Conservation (phyloP, 2,113 vertebrate species). For the Hemibagrus wyckioides region DNA sequence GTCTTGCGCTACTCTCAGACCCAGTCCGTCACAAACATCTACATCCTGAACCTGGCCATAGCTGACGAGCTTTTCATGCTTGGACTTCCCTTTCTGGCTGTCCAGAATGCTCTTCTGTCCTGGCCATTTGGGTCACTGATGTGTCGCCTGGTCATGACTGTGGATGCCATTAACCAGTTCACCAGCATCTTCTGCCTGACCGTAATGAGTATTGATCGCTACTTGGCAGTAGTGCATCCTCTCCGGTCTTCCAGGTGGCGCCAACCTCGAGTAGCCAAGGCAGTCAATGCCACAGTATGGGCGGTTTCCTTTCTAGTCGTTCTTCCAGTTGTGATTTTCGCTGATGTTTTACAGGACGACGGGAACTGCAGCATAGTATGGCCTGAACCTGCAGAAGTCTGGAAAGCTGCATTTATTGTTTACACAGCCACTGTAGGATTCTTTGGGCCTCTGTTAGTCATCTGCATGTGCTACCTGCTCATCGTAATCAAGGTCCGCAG, state of each 20-base stretch:
- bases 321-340: slow-evolving; percentile 89
- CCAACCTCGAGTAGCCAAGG: slow-evolving; percentile 84
- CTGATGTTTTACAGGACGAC: slow-evolving; percentile 82
- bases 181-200: slow-evolving; percentile 98
- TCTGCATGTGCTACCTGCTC: slow-evolving; percentile 91
- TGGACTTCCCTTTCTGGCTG: slow-evolving; percentile 90
- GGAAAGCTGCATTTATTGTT: slow-evolving; percentile 88
- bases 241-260: slow-evolving; percentile 86
- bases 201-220: slow-evolving; percentile 93
- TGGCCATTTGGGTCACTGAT: slow-evolving; percentile 95
- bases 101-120: slow-evolving; percentile 88
- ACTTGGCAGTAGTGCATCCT: slow-evolving; percentile 91
- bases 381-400: slow-evolving; percentile 86
- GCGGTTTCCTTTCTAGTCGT: slow-evolving; percentile 87
- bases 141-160: slow-evolving; percentile 93
- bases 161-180: slow-evolving; percentile 96
- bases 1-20: slow-evolving; percentile 84
- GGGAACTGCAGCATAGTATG: slow-evolving; percentile 93
- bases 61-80: slow-evolving; percentile 97
- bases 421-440: slow-evolving; percentile 89
- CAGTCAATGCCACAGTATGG: slow-evolving; percentile 85
- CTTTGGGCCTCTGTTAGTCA: slow-evolving; percentile 88
- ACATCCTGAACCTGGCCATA: slow-evolving; percentile 92
- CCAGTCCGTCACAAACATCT: slow-evolving; percentile 90
- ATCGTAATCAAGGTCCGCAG: slow-evolving; percentile 89